Base-by-base conservation (phyloP, 2,113 vertebrate genomes). In the Arenaria interpres region DNA sequence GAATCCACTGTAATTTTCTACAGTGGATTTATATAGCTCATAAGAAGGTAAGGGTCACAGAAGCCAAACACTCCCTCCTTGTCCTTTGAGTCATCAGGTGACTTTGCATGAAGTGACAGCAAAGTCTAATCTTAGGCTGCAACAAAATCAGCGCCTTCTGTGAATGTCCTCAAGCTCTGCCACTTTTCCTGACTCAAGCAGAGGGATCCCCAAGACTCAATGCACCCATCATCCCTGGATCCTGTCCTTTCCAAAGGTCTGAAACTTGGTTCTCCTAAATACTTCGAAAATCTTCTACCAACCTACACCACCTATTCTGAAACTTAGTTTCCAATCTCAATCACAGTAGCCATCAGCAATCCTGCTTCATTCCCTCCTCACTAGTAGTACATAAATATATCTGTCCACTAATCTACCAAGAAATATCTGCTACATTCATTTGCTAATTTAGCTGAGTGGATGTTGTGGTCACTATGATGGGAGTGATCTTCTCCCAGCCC, bases 361-460 rank as follows among this genome's bases (percentile, higher is more conserved):
- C 22, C 17, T 2, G 3, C 12, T 64, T 73, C 20, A n/a, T 39
- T 33, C 41, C 15, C 32, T 79, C 59, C 75, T 76, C 32, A n/a
- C 16, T 5, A 57, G 14, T 9, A 57, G 41, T 15, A n/a, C 19
- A 11, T 41, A 51, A 63, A 78, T 4, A 46, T 2, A 12, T 33
- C 53, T 68, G 16, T 10, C 37, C 27, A 7, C 50, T 59, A 6
- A 45, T 33, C 45, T 62, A 17, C 16, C 5, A 14, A 72, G 9
- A 72, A 50, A 14, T 14, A 32, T 6, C 2, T 3, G 43, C 21
- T 21, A 48, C 14, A 1, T 33, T 75, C 0, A 0, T 21, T 33
- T 6, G 22, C 24, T 39, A 19, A 10, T 46, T 46, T 6, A 32
- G 7, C 4, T 17, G 23, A 51, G 12, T 8, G 9, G 32, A 35